A percentile compares a stretch with the other conserved stretches of the same genome.
phyloP scores from a whole-genome alignment of 1,140 invertebrate genomes.

The Drosophila lini region DNA sequence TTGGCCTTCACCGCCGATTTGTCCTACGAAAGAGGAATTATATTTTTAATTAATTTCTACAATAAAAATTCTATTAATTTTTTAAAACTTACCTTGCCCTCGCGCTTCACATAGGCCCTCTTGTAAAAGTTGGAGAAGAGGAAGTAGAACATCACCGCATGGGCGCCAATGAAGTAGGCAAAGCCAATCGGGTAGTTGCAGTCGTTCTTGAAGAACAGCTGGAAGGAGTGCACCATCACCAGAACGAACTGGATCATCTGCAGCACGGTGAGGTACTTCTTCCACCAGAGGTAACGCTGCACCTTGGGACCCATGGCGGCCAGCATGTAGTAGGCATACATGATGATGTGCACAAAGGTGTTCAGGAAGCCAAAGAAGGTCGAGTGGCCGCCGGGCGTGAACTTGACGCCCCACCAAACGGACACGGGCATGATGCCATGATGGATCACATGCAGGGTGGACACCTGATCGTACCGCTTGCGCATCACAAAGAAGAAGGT shows the following conservation, averaged over 20 bases:
- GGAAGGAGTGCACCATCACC: slow-evolving; percentile 92
- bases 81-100: slow-evolving; percentile 63
- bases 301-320: slow-evolving; percentile 93
- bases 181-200: slow-evolving; percentile 93
- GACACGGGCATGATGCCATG: slow-evolving; percentile 96
- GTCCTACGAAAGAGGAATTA: slow-evolving; percentile 35
- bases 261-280: slow-evolving; percentile 94
- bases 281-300: slow-evolving; percentile 97
- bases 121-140: slow-evolving; percentile 92
- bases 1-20: slow-evolving; percentile 71
- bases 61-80: background rate
- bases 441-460: slow-evolving; percentile 95
- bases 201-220: slow-evolving; percentile 91
- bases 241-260: slow-evolving; percentile 95
- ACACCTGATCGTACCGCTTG: slow-evolving; percentile 94
- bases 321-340: slow-evolving; percentile 96
- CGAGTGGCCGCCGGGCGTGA: slow-evolving; percentile 90
- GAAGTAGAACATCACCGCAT: slow-evolving; percentile 92
- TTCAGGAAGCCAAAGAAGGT: slow-evolving; percentile 94
- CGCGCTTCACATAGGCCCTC: slow-evolving; percentile 86
- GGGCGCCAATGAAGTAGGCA: slow-evolving; percentile 89
- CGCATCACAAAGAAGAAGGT: slow-evolving; percentile 95
- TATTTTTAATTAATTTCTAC: background rate
- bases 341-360: slow-evolving; percentile 94
- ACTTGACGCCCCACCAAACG: slow-evolving; percentile 97